phyloP scores from a whole-genome alignment of 2,113 vertebrate species.

The Condylura cristata region DNA sequence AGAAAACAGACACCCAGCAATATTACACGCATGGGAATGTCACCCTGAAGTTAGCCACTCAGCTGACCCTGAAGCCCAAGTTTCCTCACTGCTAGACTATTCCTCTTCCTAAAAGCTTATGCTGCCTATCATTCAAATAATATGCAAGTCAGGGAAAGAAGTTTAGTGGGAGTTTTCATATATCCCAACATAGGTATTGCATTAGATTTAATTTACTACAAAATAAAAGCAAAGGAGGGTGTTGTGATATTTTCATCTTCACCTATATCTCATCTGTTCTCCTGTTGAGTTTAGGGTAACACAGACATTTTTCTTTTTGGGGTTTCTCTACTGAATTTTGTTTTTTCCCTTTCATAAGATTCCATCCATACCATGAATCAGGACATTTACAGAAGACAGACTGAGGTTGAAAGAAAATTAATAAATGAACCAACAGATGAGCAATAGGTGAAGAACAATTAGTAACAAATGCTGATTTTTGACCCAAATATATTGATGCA shows the following conservation, averaged over 20 bases:
- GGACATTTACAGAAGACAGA: not conserved
- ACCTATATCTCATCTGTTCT: not conserved
- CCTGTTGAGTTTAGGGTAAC: not conserved
- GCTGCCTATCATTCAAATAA: not conserved
- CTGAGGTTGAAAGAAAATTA: not conserved
- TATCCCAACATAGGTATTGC: not conserved
- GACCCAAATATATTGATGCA: not conserved
- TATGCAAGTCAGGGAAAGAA: not conserved
- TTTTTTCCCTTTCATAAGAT: not conserved
- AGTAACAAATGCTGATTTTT: not conserved
- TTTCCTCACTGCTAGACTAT: not conserved
- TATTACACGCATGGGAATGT: fast-evolving
- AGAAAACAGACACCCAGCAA: not conserved
- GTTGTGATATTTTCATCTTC: not conserved
- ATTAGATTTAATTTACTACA: constrained; percentile 32
- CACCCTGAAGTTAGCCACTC: not conserved
- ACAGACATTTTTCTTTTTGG: not conserved
- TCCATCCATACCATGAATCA: not conserved
- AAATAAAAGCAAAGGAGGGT: not conserved
- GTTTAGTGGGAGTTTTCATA: not conserved
- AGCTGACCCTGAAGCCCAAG: not conserved
- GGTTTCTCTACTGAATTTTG: not conserved
- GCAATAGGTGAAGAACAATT: not conserved
- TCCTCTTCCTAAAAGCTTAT: not conserved
- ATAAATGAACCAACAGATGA: not conserved